Conservation (phyloP, 2,888 invertebrate species). For the Ephialtes manifestator region DNA sequence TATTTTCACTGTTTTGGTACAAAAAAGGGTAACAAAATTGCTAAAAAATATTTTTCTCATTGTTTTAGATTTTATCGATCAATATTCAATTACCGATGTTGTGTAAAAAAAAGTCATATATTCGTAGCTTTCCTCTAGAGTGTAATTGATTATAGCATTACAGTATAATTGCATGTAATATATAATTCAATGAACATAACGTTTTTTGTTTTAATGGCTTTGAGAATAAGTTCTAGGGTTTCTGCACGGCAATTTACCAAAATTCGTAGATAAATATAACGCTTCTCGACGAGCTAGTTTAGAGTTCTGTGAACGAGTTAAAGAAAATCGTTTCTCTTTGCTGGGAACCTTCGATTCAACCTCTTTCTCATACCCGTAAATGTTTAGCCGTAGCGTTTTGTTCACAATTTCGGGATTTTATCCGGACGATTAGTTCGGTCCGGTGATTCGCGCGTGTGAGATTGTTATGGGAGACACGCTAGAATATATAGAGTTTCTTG, state of each 20-base stretch:
- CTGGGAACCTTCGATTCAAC: conserved; percentile 60
- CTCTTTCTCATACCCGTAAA: conserved; percentile 49
- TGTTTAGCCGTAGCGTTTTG: conserved; percentile 7
- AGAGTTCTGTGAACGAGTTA: conserved; percentile 62
- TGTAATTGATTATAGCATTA: not conserved
- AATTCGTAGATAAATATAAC: conserved; percentile 44
- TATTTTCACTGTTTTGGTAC: no score
- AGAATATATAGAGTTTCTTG: conserved; percentile 20
- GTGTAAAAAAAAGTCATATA: not conserved
- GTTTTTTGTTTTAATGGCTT: not conserved
- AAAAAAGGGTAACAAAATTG: no score
- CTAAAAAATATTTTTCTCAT: no score
- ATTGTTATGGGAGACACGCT: conserved; percentile 37
- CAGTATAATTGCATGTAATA: not conserved
- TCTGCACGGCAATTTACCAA: conserved; percentile 55
- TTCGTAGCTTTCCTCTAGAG: not conserved
- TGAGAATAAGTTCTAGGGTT: conserved; percentile 25
- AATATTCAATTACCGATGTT: not conserved
- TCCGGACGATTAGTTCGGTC: conserved; percentile 53
- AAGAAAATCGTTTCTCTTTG: conserved; percentile 62
- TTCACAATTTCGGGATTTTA: conserved; percentile 60
- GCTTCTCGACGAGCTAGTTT: conserved; percentile 56
- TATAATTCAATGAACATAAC: conserved; percentile 17
- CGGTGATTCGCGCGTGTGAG: conserved; percentile 56
- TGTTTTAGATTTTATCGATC: not conserved